Evolutionary conservation across 2,888 invertebrate genomes (phyloP), one percentile per base, ranked within the genome.

Genomic region (Cecidostiba fungosa): DNA sequence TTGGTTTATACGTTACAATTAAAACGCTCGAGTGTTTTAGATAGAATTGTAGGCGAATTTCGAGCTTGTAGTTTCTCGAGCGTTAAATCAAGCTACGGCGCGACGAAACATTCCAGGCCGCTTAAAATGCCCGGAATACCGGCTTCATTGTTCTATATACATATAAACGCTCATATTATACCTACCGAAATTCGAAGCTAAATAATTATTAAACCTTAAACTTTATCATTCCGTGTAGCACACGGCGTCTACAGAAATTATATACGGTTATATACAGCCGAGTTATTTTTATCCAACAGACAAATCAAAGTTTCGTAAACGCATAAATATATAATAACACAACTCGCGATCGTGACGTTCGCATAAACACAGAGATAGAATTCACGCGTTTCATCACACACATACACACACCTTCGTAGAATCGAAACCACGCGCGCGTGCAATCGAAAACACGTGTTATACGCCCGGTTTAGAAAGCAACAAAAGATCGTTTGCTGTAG

Each of bases 1-100:
- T n/a, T 59, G n/a, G 47, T 78, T 78, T 66, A 78, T 66, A 43
- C 54, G 23, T 59, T n/a, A 78, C 43, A 78, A 66, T 43, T 78
- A 19, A 77, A 77, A 77, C 26, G 77, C 66, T 66, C 29, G 43
- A 39, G 23, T 26, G 23, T 66, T 78, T 79, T 79, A 79, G 70
- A 79, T 79, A 79, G 70, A 79, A 79, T 77, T 23, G 32, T 32
- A 32, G 39, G 12, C 47, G 69, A 26, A 69, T 78, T 43, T 78
- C 36, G 39, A 10, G 10, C 69, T 47, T 32, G 32, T 32, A 79
- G 50, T 70, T 70, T 54, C 79, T 70, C 79, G 54, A 79, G 79
- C 79, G 79, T 70, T 70, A 70, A 79, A 47, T 26, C 50, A 70
- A 69, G 50, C 43, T 43, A 39, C 39, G 47, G 29, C 8, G 23